Conservation (phyloP, 1,140 invertebrate genomes). For the Drosophila littoralis region DNA sequence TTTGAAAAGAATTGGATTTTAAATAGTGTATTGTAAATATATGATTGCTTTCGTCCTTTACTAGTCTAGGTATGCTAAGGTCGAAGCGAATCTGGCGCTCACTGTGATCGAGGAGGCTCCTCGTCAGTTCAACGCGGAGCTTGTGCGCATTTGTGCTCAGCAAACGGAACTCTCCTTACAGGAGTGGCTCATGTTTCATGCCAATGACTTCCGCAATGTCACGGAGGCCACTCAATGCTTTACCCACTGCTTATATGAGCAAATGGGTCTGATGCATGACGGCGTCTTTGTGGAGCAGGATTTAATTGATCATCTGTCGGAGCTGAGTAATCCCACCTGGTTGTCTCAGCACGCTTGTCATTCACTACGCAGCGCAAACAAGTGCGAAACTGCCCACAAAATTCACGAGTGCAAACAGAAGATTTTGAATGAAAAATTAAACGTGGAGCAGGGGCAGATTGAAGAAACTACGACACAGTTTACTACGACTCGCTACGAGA, state of each 20-base stretch:
- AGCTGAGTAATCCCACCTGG: neutral
- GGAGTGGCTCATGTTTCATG: neutral
- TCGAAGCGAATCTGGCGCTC: neutral
- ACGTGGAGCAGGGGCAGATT: neutral
- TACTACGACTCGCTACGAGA: neutral
- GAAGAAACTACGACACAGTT: neutral
- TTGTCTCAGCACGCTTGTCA: neutral
- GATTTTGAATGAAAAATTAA: neutral
- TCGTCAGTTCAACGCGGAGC: neutral
- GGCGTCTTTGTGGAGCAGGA: neutral
- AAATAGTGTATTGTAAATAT: neutral
- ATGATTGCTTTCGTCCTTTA: neutral
- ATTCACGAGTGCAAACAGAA: neutral
- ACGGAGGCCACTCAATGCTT: conserved; percentile 4
- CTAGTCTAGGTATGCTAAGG: neutral
- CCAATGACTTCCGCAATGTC: neutral
- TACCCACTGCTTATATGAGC: conserved; percentile 2
- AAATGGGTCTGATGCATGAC: conserved; percentile 1
- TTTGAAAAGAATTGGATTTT: neutral
- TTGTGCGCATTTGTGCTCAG: neutral
- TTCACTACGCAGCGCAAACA: neutral
- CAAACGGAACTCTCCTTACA: neutral
- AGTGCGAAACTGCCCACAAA: conserved; percentile 6
- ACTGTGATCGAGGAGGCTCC: neutral
- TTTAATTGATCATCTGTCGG: neutral